Base-by-base conservation (phyloP, 2,888 invertebrate genomes). In the Melanostoma mellinum region DNA sequence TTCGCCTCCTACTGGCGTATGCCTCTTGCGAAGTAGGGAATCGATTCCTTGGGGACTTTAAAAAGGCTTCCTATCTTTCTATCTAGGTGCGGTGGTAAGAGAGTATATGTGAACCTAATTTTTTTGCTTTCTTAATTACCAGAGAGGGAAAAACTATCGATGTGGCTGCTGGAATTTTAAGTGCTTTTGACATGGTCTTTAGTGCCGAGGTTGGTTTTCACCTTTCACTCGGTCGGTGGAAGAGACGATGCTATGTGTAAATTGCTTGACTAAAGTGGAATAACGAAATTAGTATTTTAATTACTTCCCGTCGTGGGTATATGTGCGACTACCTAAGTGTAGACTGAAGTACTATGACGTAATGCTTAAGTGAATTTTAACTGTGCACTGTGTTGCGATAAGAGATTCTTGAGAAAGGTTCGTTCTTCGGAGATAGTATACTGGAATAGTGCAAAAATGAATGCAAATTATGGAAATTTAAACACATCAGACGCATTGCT, bases 121-220 rank as follows among this genome's bases (percentile, higher is more conserved):
- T 65, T 35, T 63, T 61, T 32, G 1, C 30, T 55, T 48, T 52
- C 30, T 52, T 65, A 69, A 69, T 76, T 76, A 65, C 63, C 56
- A 61, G 69, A 74, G 48, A 77, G 20, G 48, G 20, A 55, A 74
- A 63, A 68, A 44, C 65, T 65, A 80, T 42, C 46, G 46, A 75
- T 33, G 71, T 42, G 63, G 69, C 67, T 76, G 40, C 48, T 76
- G 80, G 79, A 81, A 81, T 81, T 76, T 81, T 81, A 81, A 81
- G 80, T 81, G 79, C 79, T 74, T 36, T 68, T 63, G 55, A 71
- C 42, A 58, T 50, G 58, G 72, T 72, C 32, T 50, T 63, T 38
- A 63, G 63, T 63, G 61, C 36, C 61, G 55, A 46, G 67, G 60
- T 36, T 44, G 60, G 44, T 67, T 73, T 60, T 32, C 73, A 67